phyloP scores from a whole-genome alignment of 2,113 vertebrate species.

The Salvelinus fontinalis region DNA sequence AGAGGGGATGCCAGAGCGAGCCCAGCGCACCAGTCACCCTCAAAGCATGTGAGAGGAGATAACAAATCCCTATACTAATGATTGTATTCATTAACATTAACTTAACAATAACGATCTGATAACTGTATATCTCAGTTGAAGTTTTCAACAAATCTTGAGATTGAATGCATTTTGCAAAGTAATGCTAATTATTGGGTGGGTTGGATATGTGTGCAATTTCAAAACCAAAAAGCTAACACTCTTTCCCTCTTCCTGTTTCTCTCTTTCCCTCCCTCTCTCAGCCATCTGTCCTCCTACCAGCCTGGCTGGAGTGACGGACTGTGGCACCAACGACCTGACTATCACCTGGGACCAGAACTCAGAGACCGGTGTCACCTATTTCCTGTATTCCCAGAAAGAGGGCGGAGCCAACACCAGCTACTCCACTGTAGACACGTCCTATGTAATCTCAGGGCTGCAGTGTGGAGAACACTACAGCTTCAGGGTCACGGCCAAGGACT shows the following conservation, averaged over 20 bases:
- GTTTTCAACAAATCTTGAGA: no score
- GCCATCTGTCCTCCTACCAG: slow-evolving; percentile 69
- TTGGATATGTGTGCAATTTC: not conserved
- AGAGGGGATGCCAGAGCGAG: slow-evolving; percentile 65
- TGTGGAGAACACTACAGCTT: slow-evolving; percentile 59
- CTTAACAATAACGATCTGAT: not conserved
- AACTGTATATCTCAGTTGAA: not conserved
- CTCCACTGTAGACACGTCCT: slow-evolving; percentile 42
- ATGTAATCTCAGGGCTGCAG: slow-evolving; percentile 42
- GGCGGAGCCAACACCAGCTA: slow-evolving; percentile 23
- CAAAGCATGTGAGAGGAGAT: slow-evolving; percentile 60
- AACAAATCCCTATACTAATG: not conserved
- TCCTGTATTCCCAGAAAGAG: slow-evolving; percentile 40
- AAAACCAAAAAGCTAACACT: not conserved
- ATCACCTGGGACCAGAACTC: slow-evolving; percentile 65
- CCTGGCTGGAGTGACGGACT: slow-evolving; percentile 49
- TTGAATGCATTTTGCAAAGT: no score
- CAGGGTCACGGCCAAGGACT: slow-evolving; percentile 46
- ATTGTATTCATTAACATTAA: not conserved
- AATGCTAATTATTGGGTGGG: not conserved
- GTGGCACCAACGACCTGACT: slow-evolving; percentile 63
- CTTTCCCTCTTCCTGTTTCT: not conserved
- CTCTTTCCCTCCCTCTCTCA: slow-evolving; percentile 27
- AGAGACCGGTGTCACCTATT: slow-evolving; percentile 48
- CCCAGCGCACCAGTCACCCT: slow-evolving; percentile 57